Evolutionary conservation across 2,888 invertebrate species (phyloP).

Genomic region (Cephus rjabovi): DNA sequence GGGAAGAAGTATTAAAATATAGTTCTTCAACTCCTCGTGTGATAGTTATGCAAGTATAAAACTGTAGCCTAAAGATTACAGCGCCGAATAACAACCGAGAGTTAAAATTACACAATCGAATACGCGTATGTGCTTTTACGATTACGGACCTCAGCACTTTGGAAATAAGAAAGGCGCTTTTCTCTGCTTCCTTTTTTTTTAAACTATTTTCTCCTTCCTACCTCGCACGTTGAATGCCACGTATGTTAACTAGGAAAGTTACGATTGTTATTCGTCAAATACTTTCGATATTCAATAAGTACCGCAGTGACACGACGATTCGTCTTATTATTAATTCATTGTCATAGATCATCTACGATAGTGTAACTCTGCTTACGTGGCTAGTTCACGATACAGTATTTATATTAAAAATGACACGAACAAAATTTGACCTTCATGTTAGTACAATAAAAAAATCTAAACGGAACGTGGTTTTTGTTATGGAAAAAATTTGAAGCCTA

Average conservation of each 20-base stretch:
- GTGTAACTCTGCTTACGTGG: neutral
- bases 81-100: slow-evolving; percentile 15
- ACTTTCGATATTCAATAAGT: slow-evolving; percentile 40
- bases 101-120: neutral
- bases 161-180: neutral
- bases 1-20: slow-evolving; percentile 51
- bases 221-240: neutral
- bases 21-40: slow-evolving; percentile 25
- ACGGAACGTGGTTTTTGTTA: neutral
- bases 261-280: slow-evolving; percentile 37
- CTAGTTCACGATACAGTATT: neutral
- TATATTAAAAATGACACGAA: neutral
- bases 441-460: neutral
- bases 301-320: neutral
- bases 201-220: neutral
- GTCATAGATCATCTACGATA: slow-evolving; percentile 15
- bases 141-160: neutral
- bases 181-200: neutral
- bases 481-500: neutral
- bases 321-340: slow-evolving; percentile 10
- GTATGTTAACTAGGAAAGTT: slow-evolving; percentile 28
- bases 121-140: neutral
- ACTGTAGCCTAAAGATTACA: slow-evolving; percentile 43
- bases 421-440: neutral
- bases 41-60: slow-evolving; percentile 39